Percentiles rank a stretch among this genome's conserved stretches.
phyloP scores from a whole-genome alignment of 2,888 invertebrate species.

The Agrilus mali region DNA sequence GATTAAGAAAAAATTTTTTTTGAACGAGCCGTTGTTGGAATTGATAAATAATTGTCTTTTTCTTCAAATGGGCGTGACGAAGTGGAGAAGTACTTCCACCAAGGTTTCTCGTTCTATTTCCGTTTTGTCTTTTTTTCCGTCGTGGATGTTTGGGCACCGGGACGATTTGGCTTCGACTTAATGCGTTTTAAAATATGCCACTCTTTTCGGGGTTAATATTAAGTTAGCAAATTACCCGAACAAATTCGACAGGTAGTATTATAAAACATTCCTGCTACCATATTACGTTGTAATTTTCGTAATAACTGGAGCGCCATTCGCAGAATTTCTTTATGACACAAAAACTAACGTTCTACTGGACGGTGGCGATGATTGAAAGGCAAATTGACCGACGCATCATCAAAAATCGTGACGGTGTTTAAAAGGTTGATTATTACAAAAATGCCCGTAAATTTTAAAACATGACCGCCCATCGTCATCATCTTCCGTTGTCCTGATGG shows the following conservation, averaged over 20 bases:
- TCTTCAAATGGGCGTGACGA: no score
- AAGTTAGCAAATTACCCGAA: conserved; percentile 10
- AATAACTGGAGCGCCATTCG: conserved; percentile 3
- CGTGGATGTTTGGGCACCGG: conserved; percentile 5
- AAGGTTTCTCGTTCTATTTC: conserved; percentile 1
- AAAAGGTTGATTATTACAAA: no score
- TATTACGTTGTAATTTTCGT: conserved; percentile 13
- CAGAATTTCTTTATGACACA: background rate
- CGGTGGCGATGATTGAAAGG: background rate
- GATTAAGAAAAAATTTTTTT: no score
- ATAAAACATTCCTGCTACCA: conserved; percentile 13
- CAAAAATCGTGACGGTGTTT: conserved; percentile 1
- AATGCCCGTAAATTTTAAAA: no score
- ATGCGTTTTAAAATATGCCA: conserved; percentile 17
- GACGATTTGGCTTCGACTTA: conserved; percentile 16
- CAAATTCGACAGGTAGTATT: conserved; percentile 8
- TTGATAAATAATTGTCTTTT: no score
- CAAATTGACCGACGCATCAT: conserved; percentile 1
- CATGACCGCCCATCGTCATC: no score
- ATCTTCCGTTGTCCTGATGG: no score
- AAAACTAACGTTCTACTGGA: background rate
- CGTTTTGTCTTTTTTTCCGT: background rate
- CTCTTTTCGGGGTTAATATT: conserved; percentile 13
- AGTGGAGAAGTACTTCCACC: no score
- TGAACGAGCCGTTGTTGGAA: no score